Base-by-base conservation (phyloP, 2,888 invertebrate species). In the Scrobipalpa costella region DNA sequence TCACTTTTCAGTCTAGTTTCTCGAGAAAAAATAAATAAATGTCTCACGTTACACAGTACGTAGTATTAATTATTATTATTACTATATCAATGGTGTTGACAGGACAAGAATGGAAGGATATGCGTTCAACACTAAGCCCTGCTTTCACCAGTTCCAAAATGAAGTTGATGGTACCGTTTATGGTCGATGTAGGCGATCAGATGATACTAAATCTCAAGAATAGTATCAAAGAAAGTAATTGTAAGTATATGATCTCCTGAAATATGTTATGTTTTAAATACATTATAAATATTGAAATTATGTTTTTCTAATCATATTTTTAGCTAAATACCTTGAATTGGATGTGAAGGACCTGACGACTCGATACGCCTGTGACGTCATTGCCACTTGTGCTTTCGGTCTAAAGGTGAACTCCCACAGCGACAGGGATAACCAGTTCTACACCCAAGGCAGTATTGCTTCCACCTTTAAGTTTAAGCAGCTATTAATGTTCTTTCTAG, bases 391-490 rank as follows among this genome's bases (percentile, higher is more conserved):
- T 1, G 92, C 90, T n/a, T 93, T 92, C 66, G 92, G 92, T 0
- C 70, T 92, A 1, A 85, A 92, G 70, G 89, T 93, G 8, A 88
- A 94, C 73, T 94, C 94, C 0, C 83, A 93, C 49, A 75, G 77
- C 27, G 84, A 94, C 0, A 80, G 75, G 1, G 76, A 93, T 0
- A 93, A 94, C 68, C 81, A 91, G 61, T 94, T 94, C 74, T 94
- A 92, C 68, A 58, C 71, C 19, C 89, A 85, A 83, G 93, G 93
- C 2, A 92, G 90, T 66, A 75, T 77, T 15, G 73, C 87, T 8
- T 89, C 92, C 3, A 70, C 70, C 7, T 77, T 80, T 62, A 72
- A 64, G 7, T 77, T 78, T 50, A 66, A 66, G 0, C 74, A 75
- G 38, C 1, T 79, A 11, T 34, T 84, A 0, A 64, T 71, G 47